phyloP scores from a whole-genome alignment of 2,888 invertebrate genomes.

The Stramonita haemastoma region DNA sequence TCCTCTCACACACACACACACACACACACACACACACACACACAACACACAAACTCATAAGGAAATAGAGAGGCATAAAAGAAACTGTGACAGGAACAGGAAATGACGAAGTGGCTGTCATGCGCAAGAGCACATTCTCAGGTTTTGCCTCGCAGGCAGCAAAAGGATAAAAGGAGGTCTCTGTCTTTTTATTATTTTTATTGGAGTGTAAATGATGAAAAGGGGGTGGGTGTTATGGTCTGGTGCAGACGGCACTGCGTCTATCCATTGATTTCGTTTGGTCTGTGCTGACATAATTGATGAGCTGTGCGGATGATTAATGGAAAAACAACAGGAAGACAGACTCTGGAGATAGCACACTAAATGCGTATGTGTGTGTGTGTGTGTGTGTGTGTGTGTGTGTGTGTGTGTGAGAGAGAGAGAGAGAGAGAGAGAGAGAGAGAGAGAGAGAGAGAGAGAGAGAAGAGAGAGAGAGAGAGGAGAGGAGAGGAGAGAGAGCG shows the following conservation, averaged over 20 bases:
- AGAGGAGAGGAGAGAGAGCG: constrained; percentile 23
- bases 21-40: background rate
- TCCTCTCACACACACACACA: background rate
- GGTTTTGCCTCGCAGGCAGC: background rate
- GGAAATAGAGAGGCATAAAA: background rate
- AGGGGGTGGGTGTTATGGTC: too few species aligned
- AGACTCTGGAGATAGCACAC: background rate
- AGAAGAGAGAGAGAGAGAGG: constrained; percentile 17
- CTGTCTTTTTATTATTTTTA: too few species aligned
- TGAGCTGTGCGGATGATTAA: background rate
- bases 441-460: constrained; percentile 1
- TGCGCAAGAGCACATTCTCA: background rate
- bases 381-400: too few species aligned
- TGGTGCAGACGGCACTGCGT: too few species aligned
- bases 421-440: background rate
- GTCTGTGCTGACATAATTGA: background rate
- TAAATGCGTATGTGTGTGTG: background rate
- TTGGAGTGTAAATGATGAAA: too few species aligned
- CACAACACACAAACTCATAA: background rate
- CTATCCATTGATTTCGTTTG: too few species aligned
- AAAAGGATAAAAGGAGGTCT: background rate
- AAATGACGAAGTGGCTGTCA: background rate
- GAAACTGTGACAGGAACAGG: background rate
- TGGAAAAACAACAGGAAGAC: background rate
- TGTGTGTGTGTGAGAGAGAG: background rate